Evolutionary conservation across 2,888 invertebrate genomes (phyloP).

Genomic region (Arctia plantaginis): DNA sequence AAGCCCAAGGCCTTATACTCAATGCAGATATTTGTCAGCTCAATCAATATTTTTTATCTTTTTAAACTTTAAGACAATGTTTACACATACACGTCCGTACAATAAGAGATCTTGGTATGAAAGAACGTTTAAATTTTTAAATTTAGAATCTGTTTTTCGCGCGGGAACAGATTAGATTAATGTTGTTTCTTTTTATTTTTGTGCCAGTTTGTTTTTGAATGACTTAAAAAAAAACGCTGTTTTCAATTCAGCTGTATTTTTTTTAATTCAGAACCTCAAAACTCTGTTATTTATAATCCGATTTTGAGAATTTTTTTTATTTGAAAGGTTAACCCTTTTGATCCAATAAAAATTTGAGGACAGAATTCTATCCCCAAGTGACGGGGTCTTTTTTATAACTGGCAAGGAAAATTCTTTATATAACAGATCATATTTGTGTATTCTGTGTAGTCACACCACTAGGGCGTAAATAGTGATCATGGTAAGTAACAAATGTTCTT

Average conservation of each 20-base stretch:
- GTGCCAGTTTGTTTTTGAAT: background rate
- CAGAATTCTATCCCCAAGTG: background rate
- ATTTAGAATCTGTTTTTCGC: slow-evolving; percentile 49
- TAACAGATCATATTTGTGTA: background rate
- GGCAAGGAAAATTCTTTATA: background rate
- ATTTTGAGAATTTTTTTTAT: too few species aligned
- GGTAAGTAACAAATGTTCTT: slow-evolving; percentile 11
- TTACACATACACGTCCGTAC: slow-evolving; percentile 41
- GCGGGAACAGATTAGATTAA: slow-evolving; percentile 5
- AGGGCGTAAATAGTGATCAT: background rate
- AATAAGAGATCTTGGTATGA: slow-evolving; percentile 25
- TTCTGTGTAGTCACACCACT: slow-evolving; percentile 2
- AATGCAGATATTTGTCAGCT: background rate
- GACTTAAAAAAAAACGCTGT: background rate
- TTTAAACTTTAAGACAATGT: slow-evolving; percentile 20
- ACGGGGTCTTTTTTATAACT: background rate
- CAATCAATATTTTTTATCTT: background rate
- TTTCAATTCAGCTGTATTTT: too few species aligned
- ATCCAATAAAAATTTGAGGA: too few species aligned
- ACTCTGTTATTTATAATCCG: too few species aligned
- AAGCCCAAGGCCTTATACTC: background rate
- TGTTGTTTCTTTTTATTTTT: background rate
- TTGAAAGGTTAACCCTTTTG: too few species aligned
- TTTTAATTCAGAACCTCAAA: background rate
- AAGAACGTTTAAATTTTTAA: slow-evolving; percentile 46